Percentiles rank a stretch among this genome's conserved stretches.
phyloP scores from a whole-genome alignment of 2,888 invertebrate species.

The Drosophila vallismaia region DNA sequence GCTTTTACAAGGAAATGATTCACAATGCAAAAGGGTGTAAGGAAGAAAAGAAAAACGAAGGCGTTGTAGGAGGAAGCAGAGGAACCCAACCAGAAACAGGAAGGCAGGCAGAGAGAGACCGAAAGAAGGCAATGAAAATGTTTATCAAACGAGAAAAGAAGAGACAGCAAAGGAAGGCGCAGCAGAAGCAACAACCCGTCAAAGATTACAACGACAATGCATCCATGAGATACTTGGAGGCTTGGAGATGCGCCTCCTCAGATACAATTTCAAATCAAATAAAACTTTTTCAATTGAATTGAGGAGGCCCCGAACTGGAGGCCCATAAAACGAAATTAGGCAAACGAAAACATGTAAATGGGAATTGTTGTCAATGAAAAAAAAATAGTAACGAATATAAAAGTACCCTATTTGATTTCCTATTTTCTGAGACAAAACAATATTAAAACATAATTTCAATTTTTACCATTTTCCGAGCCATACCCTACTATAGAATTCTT shows the following conservation, averaged over 20 bases:
- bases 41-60: slow-evolving; percentile 32
- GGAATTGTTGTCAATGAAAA: neutral
- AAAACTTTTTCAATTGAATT: slow-evolving; percentile 29
- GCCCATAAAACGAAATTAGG: neutral
- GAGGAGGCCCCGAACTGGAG: slow-evolving; percentile 8
- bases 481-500: no score
- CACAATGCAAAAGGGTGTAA: slow-evolving; percentile 40
- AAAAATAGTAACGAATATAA: no score
- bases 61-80: slow-evolving; percentile 53
- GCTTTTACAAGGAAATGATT: slow-evolving; percentile 48
- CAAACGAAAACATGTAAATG: neutral
- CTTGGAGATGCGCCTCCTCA: neutral
- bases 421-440: no score
- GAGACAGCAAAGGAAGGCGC: slow-evolving; percentile 6
- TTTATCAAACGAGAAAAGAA: slow-evolving; percentile 45
- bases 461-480: no score
- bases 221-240: slow-evolving; percentile 28
- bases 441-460: no score
- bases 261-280: slow-evolving; percentile 38
- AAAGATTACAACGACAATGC: slow-evolving; percentile 39
- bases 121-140: slow-evolving; percentile 44
- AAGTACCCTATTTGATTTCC: no score
- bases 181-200: slow-evolving; percentile 24
- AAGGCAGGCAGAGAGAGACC: slow-evolving; percentile 6
- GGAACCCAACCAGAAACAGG: slow-evolving; percentile 26